These are phyloP conservation scores for Eucera pruinosa DNA, from an alignment of 2,888 invertebrate species.

Conservation along the genomic window DNA sequence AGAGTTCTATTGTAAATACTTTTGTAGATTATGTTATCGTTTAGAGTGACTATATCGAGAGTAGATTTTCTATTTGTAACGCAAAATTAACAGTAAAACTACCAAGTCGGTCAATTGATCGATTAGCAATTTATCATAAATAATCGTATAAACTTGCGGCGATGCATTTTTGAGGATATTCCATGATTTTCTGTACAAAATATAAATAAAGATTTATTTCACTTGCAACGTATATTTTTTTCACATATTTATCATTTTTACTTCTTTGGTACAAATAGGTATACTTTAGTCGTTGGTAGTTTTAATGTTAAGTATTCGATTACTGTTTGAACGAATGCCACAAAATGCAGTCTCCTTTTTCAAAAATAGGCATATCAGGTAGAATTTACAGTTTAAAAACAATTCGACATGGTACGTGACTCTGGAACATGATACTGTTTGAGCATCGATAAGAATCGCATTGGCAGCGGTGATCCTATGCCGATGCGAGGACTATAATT, in stretches of 20 bases:
- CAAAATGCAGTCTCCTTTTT: neutral
- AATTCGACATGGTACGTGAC: conserved; percentile 33
- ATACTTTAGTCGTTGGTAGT: too few species aligned
- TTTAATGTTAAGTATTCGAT: neutral
- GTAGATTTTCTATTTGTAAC: neutral
- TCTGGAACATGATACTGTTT: conserved; percentile 21
- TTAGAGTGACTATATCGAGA: neutral
- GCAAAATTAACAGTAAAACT: too few species aligned
- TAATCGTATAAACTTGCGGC: too few species aligned
- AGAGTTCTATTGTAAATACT: neutral
- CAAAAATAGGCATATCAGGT: neutral
- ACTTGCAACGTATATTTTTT: too few species aligned
- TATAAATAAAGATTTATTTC: too few species aligned
- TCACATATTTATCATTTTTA: too few species aligned
- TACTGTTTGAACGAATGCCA: neutral
- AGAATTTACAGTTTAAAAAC: conserved; percentile 29
- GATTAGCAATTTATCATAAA: too few species aligned
- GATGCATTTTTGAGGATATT: too few species aligned
- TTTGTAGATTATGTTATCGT: too few species aligned
- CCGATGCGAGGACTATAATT: neutral
- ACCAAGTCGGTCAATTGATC: too few species aligned
- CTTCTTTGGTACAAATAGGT: too few species aligned
- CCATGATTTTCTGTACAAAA: too few species aligned
- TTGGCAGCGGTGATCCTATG: neutral
- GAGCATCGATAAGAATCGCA: conserved; percentile 24